Conservation (phyloP, 2,888 invertebrate species). For the Caenorhabditis auriculariae region DNA sequence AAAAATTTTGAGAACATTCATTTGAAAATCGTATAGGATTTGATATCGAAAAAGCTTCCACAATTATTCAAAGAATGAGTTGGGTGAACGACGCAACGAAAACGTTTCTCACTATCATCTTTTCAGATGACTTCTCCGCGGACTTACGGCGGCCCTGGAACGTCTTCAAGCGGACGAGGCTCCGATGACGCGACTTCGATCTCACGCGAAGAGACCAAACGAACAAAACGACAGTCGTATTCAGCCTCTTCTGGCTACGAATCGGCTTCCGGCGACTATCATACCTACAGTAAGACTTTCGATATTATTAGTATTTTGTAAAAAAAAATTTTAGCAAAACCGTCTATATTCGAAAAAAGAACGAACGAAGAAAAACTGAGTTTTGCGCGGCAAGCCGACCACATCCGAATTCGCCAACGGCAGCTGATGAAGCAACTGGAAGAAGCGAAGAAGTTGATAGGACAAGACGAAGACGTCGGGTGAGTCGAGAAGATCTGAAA, state of each 20-base stretch:
- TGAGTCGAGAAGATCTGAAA: slow-evolving; percentile 5
- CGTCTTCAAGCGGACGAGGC: slow-evolving; percentile 37
- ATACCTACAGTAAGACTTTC: slow-evolving; percentile 33
- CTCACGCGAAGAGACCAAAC: neutral
- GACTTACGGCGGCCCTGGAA: slow-evolving; percentile 23
- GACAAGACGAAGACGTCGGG: slow-evolving; percentile 38
- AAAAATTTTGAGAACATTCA: too few species aligned
- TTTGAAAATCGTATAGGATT: too few species aligned
- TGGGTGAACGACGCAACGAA: too few species aligned
- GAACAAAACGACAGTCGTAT: slow-evolving; percentile 40
- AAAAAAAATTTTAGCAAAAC: slow-evolving; percentile 7
- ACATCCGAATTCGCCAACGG: slow-evolving; percentile 33
- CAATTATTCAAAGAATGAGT: too few species aligned
- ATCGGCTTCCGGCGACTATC: slow-evolving; percentile 41
- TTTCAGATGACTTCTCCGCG: slow-evolving; percentile 33
- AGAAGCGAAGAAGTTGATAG: slow-evolving; percentile 68
- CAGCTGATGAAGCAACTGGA: slow-evolving; percentile 68
- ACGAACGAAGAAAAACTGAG: slow-evolving; percentile 24
- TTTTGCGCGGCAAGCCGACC: slow-evolving; percentile 28
- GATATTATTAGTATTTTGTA: neutral
- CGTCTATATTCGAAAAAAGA: slow-evolving; percentile 11
- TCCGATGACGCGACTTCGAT: slow-evolving; percentile 21
- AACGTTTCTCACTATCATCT: too few species aligned
- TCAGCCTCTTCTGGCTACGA: slow-evolving; percentile 48
- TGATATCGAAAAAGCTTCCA: too few species aligned